phyloP scores from a whole-genome alignment of 2,888 invertebrate species.

The Mylabris sibirica region DNA sequence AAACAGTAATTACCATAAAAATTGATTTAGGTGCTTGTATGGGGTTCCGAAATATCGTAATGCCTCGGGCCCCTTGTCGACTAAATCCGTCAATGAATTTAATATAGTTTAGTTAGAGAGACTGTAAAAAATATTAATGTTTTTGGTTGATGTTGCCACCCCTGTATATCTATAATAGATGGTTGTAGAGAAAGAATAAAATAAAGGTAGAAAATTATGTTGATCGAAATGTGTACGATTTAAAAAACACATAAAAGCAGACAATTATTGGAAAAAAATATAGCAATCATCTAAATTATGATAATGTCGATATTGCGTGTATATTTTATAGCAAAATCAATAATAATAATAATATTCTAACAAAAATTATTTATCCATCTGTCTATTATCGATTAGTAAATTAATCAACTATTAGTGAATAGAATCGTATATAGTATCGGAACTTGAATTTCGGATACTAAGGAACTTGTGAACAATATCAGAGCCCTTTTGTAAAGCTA shows the following conservation, averaged over 20 bases:
- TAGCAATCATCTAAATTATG: slow-evolving; percentile 21
- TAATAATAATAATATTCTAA: slow-evolving; percentile 19
- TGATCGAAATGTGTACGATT: slow-evolving; percentile 17
- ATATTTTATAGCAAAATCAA: slow-evolving; percentile 13
- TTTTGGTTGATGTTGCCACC: no score
- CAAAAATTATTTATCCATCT: slow-evolving; percentile 22
- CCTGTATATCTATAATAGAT: no score
- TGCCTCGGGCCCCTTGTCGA: no score
- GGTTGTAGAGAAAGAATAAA: no score
- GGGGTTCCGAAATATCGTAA: no score
- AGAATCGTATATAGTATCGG: slow-evolving; percentile 30
- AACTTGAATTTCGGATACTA: slow-evolving; percentile 29
- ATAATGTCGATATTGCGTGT: slow-evolving; percentile 27
- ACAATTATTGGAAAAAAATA: slow-evolving; percentile 14
- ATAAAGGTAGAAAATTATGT: no score
- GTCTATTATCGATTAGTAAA: slow-evolving; percentile 20
- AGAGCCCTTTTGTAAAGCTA: slow-evolving; percentile 36
- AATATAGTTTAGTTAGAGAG: no score
- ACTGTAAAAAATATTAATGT: no score
- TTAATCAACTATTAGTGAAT: slow-evolving; percentile 28
- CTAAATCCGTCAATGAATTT: no score
- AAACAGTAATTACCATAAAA: no score
- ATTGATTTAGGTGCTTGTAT: no score
- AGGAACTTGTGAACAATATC: slow-evolving; percentile 30
- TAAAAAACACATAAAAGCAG: background rate